Conservation (phyloP, 2,797 vertebrate species). For the Paramormyrops hopkinsi region DNA sequence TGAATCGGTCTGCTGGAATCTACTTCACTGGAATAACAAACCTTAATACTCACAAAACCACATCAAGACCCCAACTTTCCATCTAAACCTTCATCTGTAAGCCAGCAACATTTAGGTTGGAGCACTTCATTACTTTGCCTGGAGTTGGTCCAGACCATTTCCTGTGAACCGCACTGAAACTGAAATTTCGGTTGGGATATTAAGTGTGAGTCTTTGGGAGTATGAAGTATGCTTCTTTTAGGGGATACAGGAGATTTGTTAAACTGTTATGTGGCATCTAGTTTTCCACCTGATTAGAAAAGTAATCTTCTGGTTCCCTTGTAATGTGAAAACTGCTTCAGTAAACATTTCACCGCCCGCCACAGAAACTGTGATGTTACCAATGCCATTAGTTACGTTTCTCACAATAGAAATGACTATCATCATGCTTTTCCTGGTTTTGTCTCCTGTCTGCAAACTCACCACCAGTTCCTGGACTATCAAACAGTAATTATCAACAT, state of each 20-base stretch:
- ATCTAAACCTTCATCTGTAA: constrained; percentile 53
- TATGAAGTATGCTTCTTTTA: background rate
- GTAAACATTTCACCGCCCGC: constrained; percentile 39
- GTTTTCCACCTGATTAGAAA: background rate
- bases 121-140: constrained; percentile 46
- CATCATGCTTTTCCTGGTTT: constrained; percentile 32
- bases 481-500: constrained; percentile 22
- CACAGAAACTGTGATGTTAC: constrained; percentile 40
- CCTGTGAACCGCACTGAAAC: background rate
- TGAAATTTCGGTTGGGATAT: constrained; percentile 1
- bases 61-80: constrained; percentile 53
- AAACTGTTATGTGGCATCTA: background rate
- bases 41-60: constrained; percentile 56
- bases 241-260: background rate
- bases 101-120: constrained; percentile 55
- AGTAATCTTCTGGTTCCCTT: constrained; percentile 25
- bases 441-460: constrained; percentile 34
- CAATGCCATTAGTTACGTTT: constrained; percentile 34
- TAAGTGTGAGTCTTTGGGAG: background rate
- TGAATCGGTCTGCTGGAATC: constrained; percentile 55
- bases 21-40: constrained; percentile 57
- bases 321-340: constrained; percentile 38
- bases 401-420: constrained; percentile 25
- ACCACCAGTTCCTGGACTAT: constrained; percentile 8
- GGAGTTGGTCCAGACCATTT: constrained; percentile 40